Base-by-base conservation (phyloP, 2,113 vertebrate genomes). In the Chlamydotis undulata region DNA sequence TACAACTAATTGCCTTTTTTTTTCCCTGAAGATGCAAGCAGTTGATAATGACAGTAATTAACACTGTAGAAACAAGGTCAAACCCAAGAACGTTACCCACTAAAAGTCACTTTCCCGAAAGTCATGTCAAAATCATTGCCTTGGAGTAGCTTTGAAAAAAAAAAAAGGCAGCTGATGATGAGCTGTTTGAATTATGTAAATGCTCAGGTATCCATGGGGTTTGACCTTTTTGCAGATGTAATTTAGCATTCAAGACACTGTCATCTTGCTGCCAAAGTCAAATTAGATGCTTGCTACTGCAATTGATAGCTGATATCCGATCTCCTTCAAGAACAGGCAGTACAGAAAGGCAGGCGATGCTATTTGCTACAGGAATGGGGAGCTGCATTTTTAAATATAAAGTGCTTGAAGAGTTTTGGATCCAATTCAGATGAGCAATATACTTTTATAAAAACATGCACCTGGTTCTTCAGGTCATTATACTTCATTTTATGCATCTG, bases 231-330 rank as follows among this genome's bases (percentile, higher is more conserved):
- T 96, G 90, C 96, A 94, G 94, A 96, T 96, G 96, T 96, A 96
- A 96, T 97, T 97, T 97, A 95, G 96, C 93, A 97, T 97, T 97
- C 97, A 94, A 97, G 94, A 95, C 96, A 94, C 94, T 94, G 93
- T 92, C 89, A 91, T 96, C 96, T 94, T 28, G 81, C 97, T 96
- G 95, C 95, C 95, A 97, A 95, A 97, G 95, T 97, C 94, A 97
- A 97, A 96, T 96, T 78, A 97, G 95, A 96, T 94, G 91, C 92
- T 94, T 94, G 92, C 94, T 95, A 39, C 78, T 87, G 93, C 96
- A 95, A 95, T 94, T 96, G 96, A 97, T 96, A 96, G 95, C 94
- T 96, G 95, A 90, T 91, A 96, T 64, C 93, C 81, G 63, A 88
- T 94, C 88, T 94, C 91, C 92, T 95, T 89, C 56, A 70, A 90